Evolutionary conservation across 2,797 vertebrate species (phyloP).

Genomic region (Platyrinchus mystaceus): DNA sequence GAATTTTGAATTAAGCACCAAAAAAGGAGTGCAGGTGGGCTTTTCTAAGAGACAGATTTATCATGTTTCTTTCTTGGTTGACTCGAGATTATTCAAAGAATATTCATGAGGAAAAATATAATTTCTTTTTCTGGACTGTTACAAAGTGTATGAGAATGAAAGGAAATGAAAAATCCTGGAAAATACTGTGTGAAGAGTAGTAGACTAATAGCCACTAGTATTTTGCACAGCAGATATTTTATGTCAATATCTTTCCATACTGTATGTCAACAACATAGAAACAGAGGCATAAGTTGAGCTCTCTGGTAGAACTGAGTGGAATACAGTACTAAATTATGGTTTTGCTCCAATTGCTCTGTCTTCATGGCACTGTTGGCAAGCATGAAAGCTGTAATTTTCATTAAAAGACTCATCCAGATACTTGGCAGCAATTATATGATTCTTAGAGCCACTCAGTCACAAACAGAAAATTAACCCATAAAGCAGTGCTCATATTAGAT

Average conservation of each 20-base stretch:
- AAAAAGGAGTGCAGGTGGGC: background rate
- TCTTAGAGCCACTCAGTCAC: constrained; percentile 39
- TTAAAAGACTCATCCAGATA: constrained; percentile 62
- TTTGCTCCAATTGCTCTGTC: constrained; percentile 23
- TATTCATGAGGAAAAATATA: background rate
- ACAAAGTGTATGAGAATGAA: background rate
- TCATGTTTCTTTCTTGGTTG: background rate
- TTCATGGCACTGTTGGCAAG: constrained; percentile 19
- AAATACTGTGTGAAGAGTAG: background rate
- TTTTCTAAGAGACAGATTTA: background rate
- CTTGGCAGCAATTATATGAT: constrained; percentile 45
- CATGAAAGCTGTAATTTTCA: constrained; percentile 71
- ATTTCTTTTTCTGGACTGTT: background rate
- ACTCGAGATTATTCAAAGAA: background rate
- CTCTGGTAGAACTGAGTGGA: background rate
- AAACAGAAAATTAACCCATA: constrained; percentile 62
- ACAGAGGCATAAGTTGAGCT: background rate
- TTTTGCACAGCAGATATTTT: constrained; percentile 8
- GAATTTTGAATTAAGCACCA: background rate
- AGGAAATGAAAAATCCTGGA: background rate
- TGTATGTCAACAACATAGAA: background rate
- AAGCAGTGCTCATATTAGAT: constrained; percentile 14
- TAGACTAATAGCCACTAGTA: background rate
- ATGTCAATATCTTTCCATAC: background rate
- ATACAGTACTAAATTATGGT: constrained; percentile 27